phyloP scores from a whole-genome alignment of 2,888 invertebrate species.

The Chrysotoxum bicinctum region DNA sequence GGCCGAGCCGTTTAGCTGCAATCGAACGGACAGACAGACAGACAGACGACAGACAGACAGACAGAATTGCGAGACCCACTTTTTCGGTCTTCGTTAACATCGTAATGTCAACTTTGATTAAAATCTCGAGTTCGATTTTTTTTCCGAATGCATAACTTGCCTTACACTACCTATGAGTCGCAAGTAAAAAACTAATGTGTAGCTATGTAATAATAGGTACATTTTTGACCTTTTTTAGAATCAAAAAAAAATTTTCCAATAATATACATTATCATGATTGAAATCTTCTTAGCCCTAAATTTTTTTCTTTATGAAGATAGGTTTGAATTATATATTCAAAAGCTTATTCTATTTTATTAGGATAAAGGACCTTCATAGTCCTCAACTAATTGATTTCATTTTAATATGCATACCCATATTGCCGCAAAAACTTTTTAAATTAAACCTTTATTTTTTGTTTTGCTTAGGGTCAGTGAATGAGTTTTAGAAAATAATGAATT shows the following conservation, averaged over 20 bases:
- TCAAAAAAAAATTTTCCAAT: not conserved
- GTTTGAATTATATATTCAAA: conserved; percentile 10
- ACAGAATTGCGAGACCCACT: too few relatives aligned
- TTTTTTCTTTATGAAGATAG: not conserved
- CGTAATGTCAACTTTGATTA: too few relatives aligned
- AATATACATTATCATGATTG: not conserved
- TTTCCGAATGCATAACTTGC: too few relatives aligned
- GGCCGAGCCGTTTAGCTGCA: too few relatives aligned
- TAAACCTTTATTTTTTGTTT: not conserved
- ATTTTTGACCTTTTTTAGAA: conserved; percentile 11
- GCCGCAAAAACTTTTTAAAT: not conserved
- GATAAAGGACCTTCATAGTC: conserved; percentile 5
- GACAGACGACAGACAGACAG: too few relatives aligned
- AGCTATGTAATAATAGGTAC: too few relatives aligned
- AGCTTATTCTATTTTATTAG: conserved; percentile 3
- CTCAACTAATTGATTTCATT: conserved; percentile 14
- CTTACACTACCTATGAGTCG: too few relatives aligned
- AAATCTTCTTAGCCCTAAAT: conserved; percentile 2
- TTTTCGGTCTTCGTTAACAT: too few relatives aligned
- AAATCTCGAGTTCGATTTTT: too few relatives aligned
- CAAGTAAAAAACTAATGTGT: too few relatives aligned
- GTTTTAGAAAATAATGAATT: not conserved
- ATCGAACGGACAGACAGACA: too few relatives aligned
- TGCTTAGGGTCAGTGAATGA: not conserved
- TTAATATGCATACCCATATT: conserved; percentile 10